These are phyloP conservation scores for Clarias batrachus DNA, from an alignment of 2,113 vertebrate genomes.

Conservation along the genomic window DNA sequence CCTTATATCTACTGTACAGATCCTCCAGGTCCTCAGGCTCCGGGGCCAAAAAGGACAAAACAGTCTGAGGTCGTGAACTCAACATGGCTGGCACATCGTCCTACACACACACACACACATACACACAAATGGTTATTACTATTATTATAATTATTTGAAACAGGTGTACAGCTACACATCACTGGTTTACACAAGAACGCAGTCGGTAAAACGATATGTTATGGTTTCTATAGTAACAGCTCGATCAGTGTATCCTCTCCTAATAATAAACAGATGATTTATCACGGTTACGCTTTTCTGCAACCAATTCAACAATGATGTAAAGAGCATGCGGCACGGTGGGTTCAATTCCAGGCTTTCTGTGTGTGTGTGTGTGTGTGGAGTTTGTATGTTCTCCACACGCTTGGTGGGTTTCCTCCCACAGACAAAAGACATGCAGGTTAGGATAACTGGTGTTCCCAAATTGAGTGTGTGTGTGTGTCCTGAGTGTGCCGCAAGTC, in stretches of 20 bases:
- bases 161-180: background rate
- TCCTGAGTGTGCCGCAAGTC: no score
- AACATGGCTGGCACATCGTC: conserved; percentile 82
- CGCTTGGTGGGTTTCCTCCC: no score
- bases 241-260: background rate
- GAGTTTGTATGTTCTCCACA: no score
- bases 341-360: no score
- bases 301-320: background rate
- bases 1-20: conserved; percentile 90
- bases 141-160: background rate
- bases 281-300: background rate
- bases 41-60: conserved; percentile 84
- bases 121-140: background rate
- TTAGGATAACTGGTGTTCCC: no score
- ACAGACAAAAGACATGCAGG: no score
- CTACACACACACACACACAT: conserved; percentile 58
- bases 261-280: background rate
- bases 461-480: no score
- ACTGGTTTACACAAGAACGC: background rate
- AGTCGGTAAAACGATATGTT: background rate
- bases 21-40: conserved; percentile 90
- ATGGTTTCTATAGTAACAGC: background rate
- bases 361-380: no score
- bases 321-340: background rate
- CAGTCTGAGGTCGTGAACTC: conserved; percentile 83